phyloP scores from a whole-genome alignment of 1,140 invertebrate species.

The Drosophila azteca region DNA sequence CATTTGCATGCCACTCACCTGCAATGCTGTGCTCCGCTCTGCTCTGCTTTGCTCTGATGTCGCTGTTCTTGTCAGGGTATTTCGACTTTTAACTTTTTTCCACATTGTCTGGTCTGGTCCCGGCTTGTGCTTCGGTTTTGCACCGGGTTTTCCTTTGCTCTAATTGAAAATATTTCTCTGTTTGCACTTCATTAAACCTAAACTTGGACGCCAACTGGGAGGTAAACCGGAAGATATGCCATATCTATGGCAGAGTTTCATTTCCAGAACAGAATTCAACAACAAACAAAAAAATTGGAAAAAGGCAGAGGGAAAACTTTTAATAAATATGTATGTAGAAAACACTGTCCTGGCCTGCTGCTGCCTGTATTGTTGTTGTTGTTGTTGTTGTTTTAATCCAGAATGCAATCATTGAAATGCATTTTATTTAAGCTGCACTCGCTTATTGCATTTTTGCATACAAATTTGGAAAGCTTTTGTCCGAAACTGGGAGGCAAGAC shows the following conservation, averaged over 20 bases:
- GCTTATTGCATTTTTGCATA: conserved; percentile 79
- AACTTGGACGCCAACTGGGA: conserved; percentile 41
- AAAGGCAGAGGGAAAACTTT: conserved; percentile 14
- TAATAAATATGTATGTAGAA: conserved; percentile 50
- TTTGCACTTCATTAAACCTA: conserved; percentile 78
- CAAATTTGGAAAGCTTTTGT: conserved; percentile 67
- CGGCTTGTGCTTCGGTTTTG: conserved; percentile 18
- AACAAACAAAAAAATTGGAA: not conserved
- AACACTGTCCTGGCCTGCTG: conserved; percentile 8
- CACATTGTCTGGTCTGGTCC: conserved; percentile 32
- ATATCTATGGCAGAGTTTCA: conserved; percentile 31
- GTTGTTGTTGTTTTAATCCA: conserved; percentile 66
- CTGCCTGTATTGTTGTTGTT: conserved; percentile 19
- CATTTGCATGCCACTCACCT: conserved; percentile 78
- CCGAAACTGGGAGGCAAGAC: not conserved
- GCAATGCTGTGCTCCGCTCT: conserved; percentile 19
- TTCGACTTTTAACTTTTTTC: conserved; percentile 57
- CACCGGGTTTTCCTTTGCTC: conserved; percentile 39
- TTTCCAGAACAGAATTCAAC: conserved; percentile 12
- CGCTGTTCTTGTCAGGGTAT: conserved; percentile 24
- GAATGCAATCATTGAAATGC: conserved; percentile 80
- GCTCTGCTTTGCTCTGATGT: not conserved
- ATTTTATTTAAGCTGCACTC: conserved; percentile 78
- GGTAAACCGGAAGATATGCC: conserved; percentile 5
- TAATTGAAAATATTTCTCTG: conserved; percentile 78